Percentiles rank a stretch among this genome's conserved stretches.
Evolutionary conservation across 2,113 vertebrate species (phyloP).

Genomic region (Grantiella picta): DNA sequence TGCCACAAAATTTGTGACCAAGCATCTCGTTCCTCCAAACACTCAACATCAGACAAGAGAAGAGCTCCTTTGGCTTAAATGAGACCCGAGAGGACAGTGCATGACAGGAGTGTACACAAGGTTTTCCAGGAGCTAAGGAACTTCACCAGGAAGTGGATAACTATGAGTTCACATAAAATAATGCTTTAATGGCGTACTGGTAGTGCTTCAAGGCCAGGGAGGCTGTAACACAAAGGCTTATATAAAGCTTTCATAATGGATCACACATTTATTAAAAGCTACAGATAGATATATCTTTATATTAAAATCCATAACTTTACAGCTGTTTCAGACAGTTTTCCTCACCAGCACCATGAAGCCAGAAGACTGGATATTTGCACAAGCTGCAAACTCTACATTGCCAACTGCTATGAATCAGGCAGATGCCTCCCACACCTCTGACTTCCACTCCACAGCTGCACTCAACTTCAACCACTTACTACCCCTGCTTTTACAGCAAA

Average conservation of each 20-base stretch:
- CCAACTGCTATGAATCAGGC: neutral
- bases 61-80: neutral
- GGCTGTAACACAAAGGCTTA: neutral
- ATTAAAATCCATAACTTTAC: neutral
- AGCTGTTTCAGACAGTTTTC: neutral
- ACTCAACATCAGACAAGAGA: neutral
- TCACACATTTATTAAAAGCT: neutral
- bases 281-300: neutral
- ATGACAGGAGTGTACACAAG: accelerated
- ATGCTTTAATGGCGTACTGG: neutral
- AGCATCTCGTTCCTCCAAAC: neutral
- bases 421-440: neutral
- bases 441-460: neutral
- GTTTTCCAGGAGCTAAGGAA: neutral
- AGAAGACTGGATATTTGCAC: neutral
- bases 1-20: neutral
- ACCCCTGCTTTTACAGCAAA: neutral
- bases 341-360: neutral
- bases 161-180: neutral
- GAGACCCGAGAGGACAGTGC: neutral
- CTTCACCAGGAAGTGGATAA: neutral
- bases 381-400: neutral
- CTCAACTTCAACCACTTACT: neutral
- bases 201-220: neutral
- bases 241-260: neutral